Evolutionary conservation across 2,888 invertebrate species (phyloP).

Genomic region (Sinopyrophorus schimmeli): DNA sequence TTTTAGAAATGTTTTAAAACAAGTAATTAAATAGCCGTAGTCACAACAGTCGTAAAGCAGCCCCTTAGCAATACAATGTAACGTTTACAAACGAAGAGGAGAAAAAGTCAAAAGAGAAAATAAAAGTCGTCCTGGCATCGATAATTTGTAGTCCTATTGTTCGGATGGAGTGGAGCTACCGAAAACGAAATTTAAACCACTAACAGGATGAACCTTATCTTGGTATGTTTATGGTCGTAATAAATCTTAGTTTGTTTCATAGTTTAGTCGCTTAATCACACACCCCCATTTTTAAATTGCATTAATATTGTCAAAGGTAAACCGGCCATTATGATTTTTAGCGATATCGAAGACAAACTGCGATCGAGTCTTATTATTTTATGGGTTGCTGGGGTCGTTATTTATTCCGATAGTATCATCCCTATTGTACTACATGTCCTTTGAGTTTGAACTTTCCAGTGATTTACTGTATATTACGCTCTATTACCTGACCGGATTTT

Average conservation of each 20-base stretch:
- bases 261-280: conserved; percentile 31
- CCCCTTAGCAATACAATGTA: background rate
- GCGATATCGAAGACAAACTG: conserved; percentile 28
- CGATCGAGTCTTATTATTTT: conserved; percentile 30
- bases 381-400: conserved; percentile 28
- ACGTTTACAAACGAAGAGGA: background rate
- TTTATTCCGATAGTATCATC: conserved; percentile 31
- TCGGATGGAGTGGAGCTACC: conserved; percentile 6
- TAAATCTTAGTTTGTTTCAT: conserved; percentile 29
- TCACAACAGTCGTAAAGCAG: too few relatives aligned
- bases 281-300: conserved; percentile 33
- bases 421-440: conserved; percentile 23
- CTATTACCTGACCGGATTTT: conserved; percentile 15
- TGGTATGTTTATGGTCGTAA: conserved; percentile 25
- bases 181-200: conserved; percentile 22
- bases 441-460: conserved; percentile 25
- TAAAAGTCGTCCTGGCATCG: conserved; percentile 4
- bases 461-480: conserved; percentile 23
- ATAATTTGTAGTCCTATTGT: conserved; percentile 32
- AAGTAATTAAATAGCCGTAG: too few relatives aligned
- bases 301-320: conserved; percentile 33
- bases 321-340: conserved; percentile 32
- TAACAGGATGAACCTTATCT: conserved; percentile 25
- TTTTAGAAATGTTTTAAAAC: too few relatives aligned
- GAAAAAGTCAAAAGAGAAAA: background rate